Evolutionary conservation across 2,797 vertebrate genomes (phyloP), one percentile per base, ranked within the genome.

Genomic region (Dryobates pubescens): DNA sequence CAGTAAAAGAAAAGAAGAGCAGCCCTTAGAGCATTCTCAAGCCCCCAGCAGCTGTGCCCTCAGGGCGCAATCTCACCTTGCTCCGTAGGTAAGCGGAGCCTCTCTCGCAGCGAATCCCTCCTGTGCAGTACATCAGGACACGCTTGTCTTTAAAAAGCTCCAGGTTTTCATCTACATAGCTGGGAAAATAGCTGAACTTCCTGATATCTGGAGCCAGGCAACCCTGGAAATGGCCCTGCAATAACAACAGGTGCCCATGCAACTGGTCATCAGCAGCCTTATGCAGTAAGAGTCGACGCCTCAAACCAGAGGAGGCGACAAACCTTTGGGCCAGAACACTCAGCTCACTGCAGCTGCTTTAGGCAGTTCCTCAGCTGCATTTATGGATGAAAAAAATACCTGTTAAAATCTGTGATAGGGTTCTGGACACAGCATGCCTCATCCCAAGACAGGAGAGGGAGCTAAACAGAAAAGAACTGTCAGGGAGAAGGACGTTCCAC

Each of bases 121-220:
- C 99, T 0, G 99, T 99, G 96, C 99, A 99, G 96, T 99, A 99
- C 99, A 99, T 99, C 57, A 99, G 97, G 20, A 99, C 98, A 61
- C 98, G 98, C 96, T 99, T 99, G 95, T 98, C 97, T 94, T 97
- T 96, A 97, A 99, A 99, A 69, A 99, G 97, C 29, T 98, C 98
- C 10, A 99, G 94, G 94, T 99, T 99, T 96, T 98, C 97, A 96
- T 99, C 99, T 18, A 99, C 64, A 0, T 99, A 99, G 94, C 98
- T 98, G 9, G 99, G 99, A 94, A 99, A 99, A 96, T 99, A 99
- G 97, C 99, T 99, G 98, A 99, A 99, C 93, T 99, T 99, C 38
- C 99, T 98, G 96, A 99, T 99, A 97, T 99, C 97, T 24, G 99
- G 99, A 32, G 99, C 99, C 96, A 99, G 94, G 94, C 98, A 99